phyloP scores from a whole-genome alignment of 2,113 vertebrate species.

The Tauraco erythrolophus region DNA sequence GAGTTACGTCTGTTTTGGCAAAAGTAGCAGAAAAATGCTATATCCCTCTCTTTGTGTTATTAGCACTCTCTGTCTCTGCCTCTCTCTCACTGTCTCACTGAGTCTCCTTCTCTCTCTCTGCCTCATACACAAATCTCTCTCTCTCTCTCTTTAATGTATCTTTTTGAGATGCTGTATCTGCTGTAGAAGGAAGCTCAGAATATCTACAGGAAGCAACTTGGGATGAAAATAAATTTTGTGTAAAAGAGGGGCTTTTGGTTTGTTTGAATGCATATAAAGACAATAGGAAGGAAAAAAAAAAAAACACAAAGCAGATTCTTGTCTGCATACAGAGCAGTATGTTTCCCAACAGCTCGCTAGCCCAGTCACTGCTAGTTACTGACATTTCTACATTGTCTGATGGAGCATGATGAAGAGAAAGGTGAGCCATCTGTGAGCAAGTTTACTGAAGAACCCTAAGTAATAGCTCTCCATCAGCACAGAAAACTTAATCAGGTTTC shows the following conservation, averaged over 20 bases:
- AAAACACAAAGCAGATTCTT: background rate
- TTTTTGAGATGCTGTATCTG: background rate
- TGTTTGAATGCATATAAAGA: background rate
- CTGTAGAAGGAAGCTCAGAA: background rate
- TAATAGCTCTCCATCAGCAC: background rate
- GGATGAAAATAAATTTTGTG: background rate
- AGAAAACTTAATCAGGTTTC: background rate
- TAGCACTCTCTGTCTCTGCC: background rate
- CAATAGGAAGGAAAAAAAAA: background rate
- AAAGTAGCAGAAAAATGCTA: background rate
- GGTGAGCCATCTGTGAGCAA: background rate
- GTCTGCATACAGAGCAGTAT: background rate
- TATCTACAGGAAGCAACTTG: background rate
- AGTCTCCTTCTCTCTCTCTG: too few species aligned
- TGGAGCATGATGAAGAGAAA: background rate
- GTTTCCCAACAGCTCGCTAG: background rate
- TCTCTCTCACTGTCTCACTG: background rate
- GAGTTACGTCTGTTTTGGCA: background rate
- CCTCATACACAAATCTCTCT: rapidly evolving
- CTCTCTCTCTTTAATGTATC: background rate
- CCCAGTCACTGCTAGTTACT: background rate
- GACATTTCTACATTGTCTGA: background rate
- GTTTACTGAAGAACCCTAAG: background rate
- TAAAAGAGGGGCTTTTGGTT: background rate
- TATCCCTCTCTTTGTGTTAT: background rate